phyloP scores from a whole-genome alignment of 2,888 invertebrate species.

The Hydropsyche betteni region DNA sequence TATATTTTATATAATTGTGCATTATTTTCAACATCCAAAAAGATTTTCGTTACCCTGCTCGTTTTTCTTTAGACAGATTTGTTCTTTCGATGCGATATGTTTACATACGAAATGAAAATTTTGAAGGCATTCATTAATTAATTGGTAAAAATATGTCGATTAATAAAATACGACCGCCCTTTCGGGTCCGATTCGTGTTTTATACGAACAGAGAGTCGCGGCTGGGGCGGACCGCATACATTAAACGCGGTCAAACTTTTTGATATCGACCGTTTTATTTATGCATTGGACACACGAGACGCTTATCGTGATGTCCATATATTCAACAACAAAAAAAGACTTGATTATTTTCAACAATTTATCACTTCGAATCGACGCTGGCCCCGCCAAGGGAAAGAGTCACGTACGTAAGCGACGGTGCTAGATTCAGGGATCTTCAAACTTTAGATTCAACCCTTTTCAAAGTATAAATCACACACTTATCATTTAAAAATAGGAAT shows the following conservation, averaged over 20 bases:
- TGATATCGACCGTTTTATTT: conserved; percentile 41
- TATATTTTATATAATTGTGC: no score
- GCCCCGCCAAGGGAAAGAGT: conserved; percentile 18
- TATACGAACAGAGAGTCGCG: conserved; percentile 8
- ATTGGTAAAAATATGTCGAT: conserved; percentile 9
- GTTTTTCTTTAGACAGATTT: no score
- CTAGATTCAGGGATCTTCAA: conserved; percentile 27
- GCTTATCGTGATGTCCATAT: conserved; percentile 49
- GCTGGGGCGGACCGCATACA: conserved; percentile 10
- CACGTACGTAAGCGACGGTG: background rate
- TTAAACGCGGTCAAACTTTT: conserved; percentile 34
- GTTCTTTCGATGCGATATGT: no score
- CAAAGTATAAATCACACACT: no score
- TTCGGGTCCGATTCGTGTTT: background rate
- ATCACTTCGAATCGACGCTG: conserved; percentile 45
- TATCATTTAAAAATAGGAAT: no score
- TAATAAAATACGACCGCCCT: conserved; percentile 15
- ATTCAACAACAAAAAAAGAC: conserved; percentile 45
- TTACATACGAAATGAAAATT: no score
- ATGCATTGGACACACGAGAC: conserved; percentile 42
- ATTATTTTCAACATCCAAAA: no score
- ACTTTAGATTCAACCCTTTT: background rate
- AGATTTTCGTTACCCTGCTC: no score
- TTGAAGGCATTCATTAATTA: background rate
- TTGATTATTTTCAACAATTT: conserved; percentile 52